Conservation (phyloP, 2,797 vertebrate genomes). For the Liparis tanakae region DNA sequence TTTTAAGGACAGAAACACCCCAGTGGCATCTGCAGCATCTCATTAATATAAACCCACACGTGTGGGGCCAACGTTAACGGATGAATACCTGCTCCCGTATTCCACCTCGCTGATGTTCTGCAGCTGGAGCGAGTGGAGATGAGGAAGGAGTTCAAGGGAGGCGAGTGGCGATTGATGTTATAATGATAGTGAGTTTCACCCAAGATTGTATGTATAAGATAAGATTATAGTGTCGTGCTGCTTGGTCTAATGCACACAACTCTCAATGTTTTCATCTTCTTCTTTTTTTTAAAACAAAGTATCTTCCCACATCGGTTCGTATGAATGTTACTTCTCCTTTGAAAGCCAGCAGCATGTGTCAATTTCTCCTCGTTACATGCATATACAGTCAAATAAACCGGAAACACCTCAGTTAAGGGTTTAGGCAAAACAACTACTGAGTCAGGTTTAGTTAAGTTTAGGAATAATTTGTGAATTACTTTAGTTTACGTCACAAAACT, state of each 20-base stretch:
- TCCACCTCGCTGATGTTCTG: slow-evolving; percentile 52
- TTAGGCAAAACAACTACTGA: too few relatives aligned
- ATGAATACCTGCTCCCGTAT: slow-evolving; percentile 58
- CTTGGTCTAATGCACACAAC: background rate
- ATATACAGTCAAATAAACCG: background rate
- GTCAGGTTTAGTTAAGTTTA: too few relatives aligned
- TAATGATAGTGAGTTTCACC: slow-evolving; percentile 65
- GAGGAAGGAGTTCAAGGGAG: slow-evolving; percentile 51
- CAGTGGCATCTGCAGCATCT: slow-evolving; percentile 42
- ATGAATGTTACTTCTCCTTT: background rate
- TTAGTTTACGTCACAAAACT: too few relatives aligned
- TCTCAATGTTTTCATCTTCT: background rate
- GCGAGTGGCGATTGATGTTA: slow-evolving; percentile 61
- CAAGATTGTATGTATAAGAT: slow-evolving; percentile 27
- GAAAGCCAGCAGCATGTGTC: background rate
- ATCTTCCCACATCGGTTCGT: background rate
- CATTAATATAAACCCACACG: slow-evolving; percentile 66
- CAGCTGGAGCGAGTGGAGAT: slow-evolving; percentile 40
- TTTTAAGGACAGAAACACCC: slow-evolving; percentile 63
- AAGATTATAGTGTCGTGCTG: background rate
- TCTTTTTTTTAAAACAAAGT: background rate
- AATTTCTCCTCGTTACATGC: background rate
- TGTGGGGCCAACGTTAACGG: slow-evolving; percentile 52
- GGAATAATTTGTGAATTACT: too few relatives aligned
- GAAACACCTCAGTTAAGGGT: background rate